A percentile compares a stretch with the other conserved stretches of the same genome.
Conservation (phyloP, 2,797 vertebrate species). For the Sebastiscus tertius region DNA sequence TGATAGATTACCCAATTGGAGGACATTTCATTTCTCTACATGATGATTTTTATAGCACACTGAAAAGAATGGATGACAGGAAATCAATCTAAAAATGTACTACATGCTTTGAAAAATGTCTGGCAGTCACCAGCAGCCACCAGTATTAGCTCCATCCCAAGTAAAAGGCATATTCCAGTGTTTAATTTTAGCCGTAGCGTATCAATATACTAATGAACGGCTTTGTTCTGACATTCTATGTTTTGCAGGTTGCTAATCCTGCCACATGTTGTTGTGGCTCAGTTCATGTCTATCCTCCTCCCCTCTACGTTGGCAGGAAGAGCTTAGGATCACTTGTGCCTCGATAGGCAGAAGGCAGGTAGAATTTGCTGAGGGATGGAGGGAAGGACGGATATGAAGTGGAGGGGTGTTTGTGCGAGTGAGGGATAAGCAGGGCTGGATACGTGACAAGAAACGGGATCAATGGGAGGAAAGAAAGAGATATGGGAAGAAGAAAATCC, state of each 20-base stretch:
- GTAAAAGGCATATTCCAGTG: not conserved
- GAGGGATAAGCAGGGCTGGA: slow-evolving; percentile 73
- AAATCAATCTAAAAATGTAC: not conserved
- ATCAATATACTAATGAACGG: slow-evolving; percentile 35
- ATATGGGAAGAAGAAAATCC: slow-evolving; percentile 60
- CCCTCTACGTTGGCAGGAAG: slow-evolving; percentile 20
- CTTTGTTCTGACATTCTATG: slow-evolving; percentile 49
- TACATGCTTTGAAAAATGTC: not conserved
- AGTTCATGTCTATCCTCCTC: slow-evolving; percentile 16
- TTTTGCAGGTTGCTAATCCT: slow-evolving; percentile 50
- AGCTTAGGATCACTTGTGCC: slow-evolving; percentile 54
- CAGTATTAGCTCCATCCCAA: not conserved
- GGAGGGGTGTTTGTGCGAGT: slow-evolving; percentile 54
- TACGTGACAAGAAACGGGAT: slow-evolving; percentile 74
- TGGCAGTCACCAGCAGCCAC: not conserved
- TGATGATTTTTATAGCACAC: not conserved
- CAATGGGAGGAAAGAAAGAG: slow-evolving; percentile 62
- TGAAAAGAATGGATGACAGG: not conserved
- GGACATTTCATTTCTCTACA: not conserved
- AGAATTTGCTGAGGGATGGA: slow-evolving; percentile 57
- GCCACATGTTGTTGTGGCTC: slow-evolving; percentile 46
- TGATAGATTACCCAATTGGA: not conserved
- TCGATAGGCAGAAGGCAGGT: slow-evolving; percentile 56
- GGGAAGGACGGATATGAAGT: slow-evolving; percentile 38
- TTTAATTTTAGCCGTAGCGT: not conserved